Conservation (phyloP, 2,113 vertebrate species). For the Xiphophorus maculatus region DNA sequence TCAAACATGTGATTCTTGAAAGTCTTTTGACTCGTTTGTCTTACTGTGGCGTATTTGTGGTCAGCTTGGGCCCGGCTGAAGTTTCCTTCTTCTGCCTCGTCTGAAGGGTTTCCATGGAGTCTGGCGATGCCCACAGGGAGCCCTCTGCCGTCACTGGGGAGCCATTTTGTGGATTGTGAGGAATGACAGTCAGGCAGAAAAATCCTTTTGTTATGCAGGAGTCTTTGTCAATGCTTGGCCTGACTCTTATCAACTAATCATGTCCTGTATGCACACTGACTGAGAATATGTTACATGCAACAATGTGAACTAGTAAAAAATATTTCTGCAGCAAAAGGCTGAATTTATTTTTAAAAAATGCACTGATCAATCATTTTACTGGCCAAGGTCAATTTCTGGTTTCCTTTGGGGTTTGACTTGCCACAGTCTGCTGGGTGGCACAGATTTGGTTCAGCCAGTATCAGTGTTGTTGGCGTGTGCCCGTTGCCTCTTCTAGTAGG, state of each 20-base stretch:
- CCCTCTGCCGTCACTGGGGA: constrained; percentile 37
- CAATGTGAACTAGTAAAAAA: too few relatives aligned
- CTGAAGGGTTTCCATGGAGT: constrained; percentile 65
- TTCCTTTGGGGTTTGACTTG: too few relatives aligned
- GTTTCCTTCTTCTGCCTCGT: constrained; percentile 19
- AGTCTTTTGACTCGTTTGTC: not conserved
- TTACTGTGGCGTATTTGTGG: not conserved
- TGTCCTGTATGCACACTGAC: not conserved
- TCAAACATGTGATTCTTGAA: not conserved
- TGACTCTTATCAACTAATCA: not conserved
- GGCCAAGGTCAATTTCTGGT: too few relatives aligned
- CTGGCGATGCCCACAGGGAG: constrained; percentile 37
- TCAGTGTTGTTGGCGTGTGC: too few relatives aligned
- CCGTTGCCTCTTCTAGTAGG: too few relatives aligned
- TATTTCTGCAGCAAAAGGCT: too few relatives aligned
- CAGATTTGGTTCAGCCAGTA: too few relatives aligned
- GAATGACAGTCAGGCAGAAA: constrained; percentile 37
- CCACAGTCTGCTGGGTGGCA: too few relatives aligned
- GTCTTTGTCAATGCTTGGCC: constrained; percentile 14
- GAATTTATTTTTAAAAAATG: too few relatives aligned
- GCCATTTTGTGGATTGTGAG: constrained; percentile 72
- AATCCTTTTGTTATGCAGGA: constrained; percentile 55
- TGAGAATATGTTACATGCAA: not conserved
- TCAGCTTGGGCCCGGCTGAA: constrained; percentile 15
- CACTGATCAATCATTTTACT: too few relatives aligned